Evolutionary conservation across 2,113 vertebrate species (phyloP), one percentile per base, ranked within the genome.

Genomic region (Channa argus): DNA sequence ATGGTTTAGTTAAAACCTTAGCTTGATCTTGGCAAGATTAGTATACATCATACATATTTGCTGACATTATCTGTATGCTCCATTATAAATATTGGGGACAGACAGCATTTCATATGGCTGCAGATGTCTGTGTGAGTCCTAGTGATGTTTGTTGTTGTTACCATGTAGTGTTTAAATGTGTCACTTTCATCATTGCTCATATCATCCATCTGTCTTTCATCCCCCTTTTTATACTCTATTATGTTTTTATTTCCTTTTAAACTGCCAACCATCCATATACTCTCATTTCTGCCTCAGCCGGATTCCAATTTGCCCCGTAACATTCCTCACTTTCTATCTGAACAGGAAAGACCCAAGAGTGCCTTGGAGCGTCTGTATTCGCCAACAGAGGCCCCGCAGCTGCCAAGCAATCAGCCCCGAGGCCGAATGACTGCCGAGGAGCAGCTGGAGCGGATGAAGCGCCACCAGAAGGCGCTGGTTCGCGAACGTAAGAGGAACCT

Each of bases 381-480:
- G n/a, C 94, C 94, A 3, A 71, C 87, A 6, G 97, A 97, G 71
- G 89, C 92, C 83, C 92, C 89, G 86, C 94, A 91, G 43, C 53
- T 15, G 36, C 45, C 61, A 0, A 9, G 58, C 46, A 24, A 24
- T 50, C 86, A 76, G 64, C 6, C 80, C 0, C 88, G 90, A 52
- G 95, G 95, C 80, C 95, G 93, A 78, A 98, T 99, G 97, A 98
- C 96, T 0, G 97, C 96, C 0, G 97, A 99, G 88, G 98, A 99
- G 89, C 98, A 99, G 77, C 95, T 99, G 12, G 95, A 98, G 85
- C 95, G 97, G 80, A 98, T 99, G 97, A 98, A 98, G 91, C 93
- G 95, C 44, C 96, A 98, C 92, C 97, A 98, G 94, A 97, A 95
- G 88, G 95, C 96, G 7, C 88, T 98, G 54, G 96, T 98, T 56